A percentile compares a stretch with the other conserved stretches of the same genome.
These are phyloP conservation scores for Parus major DNA, from an alignment of 2,113 vertebrate genomes.

Conservation along the genomic window DNA sequence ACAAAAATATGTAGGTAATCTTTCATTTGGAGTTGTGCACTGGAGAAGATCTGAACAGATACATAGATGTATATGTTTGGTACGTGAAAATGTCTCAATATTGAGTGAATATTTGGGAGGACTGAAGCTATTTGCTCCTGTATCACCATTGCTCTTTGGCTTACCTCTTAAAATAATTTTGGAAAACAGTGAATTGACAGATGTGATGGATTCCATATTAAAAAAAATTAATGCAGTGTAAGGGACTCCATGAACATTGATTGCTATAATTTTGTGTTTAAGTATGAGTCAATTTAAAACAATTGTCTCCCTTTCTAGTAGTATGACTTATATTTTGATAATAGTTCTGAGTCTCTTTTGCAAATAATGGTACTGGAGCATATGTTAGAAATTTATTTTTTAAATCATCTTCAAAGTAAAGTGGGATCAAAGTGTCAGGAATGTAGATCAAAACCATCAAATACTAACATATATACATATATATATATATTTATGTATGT, in stretches of 20 bases:
- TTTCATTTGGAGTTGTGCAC: not conserved
- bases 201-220: not conserved
- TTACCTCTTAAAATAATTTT: constrained; percentile 9
- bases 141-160: not conserved
- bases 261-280: not conserved
- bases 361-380: constrained; percentile 52
- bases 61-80: not conserved
- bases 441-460: constrained; percentile 54
- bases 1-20: not conserved
- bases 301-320: not conserved
- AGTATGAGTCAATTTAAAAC: constrained; percentile 27
- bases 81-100: not conserved
- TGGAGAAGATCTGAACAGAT: not conserved
- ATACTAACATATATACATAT: constrained; percentile 24
- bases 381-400: constrained; percentile 44
- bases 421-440: constrained; percentile 56
- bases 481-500: constrained; percentile 1
- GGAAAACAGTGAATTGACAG: not conserved
- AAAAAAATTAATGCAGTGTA: not conserved
- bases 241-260: not conserved
- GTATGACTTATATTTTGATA: constrained; percentile 4
- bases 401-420: constrained; percentile 69
- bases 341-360: constrained; percentile 11
- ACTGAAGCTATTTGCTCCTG: not conserved
- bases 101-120: not conserved